Evolutionary conservation across 2,797 vertebrate species (phyloP).

Genomic region (Melanotaenia trifasciata): DNA sequence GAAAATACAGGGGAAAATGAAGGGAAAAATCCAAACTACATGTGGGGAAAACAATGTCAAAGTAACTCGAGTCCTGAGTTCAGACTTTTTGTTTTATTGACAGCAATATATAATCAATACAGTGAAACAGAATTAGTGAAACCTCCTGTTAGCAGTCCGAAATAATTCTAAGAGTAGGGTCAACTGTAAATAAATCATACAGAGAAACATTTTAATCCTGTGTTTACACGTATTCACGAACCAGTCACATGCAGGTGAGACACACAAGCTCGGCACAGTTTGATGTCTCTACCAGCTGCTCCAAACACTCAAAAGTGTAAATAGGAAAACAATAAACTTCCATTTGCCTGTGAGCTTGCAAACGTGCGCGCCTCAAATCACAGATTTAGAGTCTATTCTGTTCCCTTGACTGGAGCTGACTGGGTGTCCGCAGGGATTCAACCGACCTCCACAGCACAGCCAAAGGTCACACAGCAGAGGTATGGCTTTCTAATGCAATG

Average conservation of each 20-base stretch:
- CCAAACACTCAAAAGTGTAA: constrained; percentile 55
- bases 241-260: constrained; percentile 28
- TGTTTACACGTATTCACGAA: constrained; percentile 28
- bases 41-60: constrained; percentile 15
- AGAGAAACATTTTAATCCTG: constrained; percentile 10
- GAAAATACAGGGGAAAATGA: constrained; percentile 13
- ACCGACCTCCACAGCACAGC: constrained; percentile 72
- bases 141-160: not conserved
- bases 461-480: constrained; percentile 83
- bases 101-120: constrained; percentile 7
- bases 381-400: constrained; percentile 73
- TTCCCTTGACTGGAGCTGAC: constrained; percentile 71
- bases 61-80: not conserved
- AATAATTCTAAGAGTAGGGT: not conserved
- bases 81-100: no score
- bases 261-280: constrained; percentile 33
- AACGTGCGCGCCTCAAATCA: constrained; percentile 58
- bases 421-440: constrained; percentile 74
- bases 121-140: not conserved
- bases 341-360: constrained; percentile 63
- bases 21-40: constrained; percentile 2
- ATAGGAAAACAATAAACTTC: constrained; percentile 68
- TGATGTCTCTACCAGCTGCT: constrained; percentile 35
- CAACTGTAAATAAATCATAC: not conserved
- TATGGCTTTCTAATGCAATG: constrained; percentile 82